A percentile compares a stretch with the other conserved stretches of the same genome.
Conservation (phyloP, 1,140 invertebrate species). For the Whitmania pigra region DNA sequence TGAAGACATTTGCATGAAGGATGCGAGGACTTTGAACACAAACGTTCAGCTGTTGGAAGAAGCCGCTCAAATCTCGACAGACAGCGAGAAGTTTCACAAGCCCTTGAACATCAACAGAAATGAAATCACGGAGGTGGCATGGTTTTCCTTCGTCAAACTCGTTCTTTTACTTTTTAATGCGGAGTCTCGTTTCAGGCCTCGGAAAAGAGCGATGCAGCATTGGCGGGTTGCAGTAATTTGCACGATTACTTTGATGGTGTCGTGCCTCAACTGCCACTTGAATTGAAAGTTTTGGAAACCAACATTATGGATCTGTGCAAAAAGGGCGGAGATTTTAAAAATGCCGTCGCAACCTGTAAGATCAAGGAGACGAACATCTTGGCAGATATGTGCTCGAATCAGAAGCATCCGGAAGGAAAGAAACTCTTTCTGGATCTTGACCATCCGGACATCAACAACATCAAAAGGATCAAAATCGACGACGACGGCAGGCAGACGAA, state of each 20-base stretch:
- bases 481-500: slow-evolving; percentile 33
- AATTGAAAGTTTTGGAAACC: background rate
- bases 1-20: slow-evolving; percentile 51
- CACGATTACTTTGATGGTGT: too few species aligned
- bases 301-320: slow-evolving; percentile 1
- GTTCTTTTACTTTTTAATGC: too few species aligned
- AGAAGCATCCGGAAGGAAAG: slow-evolving; percentile 38
- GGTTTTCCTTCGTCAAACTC: background rate
- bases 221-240: too few species aligned
- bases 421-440: slow-evolving; percentile 18
- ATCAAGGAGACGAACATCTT: slow-evolving; percentile 45
- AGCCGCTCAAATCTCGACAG: slow-evolving; percentile 49
- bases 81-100: slow-evolving; percentile 51
- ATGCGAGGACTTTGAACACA: slow-evolving; percentile 53
- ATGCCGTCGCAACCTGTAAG: slow-evolving; percentile 42
- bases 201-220: too few species aligned
- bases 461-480: slow-evolving; percentile 30
- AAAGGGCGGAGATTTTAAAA: slow-evolving; percentile 33
- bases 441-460: slow-evolving; percentile 27
- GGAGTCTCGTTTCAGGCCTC: too few species aligned
- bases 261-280: background rate
- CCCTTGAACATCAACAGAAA: slow-evolving; percentile 43
- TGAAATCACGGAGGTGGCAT: slow-evolving; percentile 26
- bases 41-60: slow-evolving; percentile 49
- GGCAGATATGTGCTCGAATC: slow-evolving; percentile 29